Evolutionary conservation across 1,140 invertebrate species (phyloP).

Genomic region (Euschistus heros): DNA sequence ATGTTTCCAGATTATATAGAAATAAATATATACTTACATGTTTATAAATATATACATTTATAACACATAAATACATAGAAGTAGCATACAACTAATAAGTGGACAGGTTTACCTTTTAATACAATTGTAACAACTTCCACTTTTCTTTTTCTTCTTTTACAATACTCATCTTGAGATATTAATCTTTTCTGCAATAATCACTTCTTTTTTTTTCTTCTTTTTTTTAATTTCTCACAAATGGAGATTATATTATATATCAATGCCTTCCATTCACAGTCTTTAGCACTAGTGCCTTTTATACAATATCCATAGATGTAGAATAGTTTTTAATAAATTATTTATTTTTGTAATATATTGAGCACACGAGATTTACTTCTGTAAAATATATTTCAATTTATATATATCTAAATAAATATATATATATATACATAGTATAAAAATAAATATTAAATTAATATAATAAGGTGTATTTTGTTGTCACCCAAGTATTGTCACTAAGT

Average conservation of each 20-base stretch:
- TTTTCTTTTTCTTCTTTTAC: not conserved
- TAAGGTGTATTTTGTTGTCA: no score
- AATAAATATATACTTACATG: not conserved
- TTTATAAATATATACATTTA: not conserved
- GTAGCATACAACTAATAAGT: not conserved
- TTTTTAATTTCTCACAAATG: not conserved
- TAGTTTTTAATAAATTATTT: conserved; percentile 22
- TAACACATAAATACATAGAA: not conserved
- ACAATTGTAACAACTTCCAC: not conserved
- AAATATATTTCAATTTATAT: conserved; percentile 14
- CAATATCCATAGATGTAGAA: conserved; percentile 3
- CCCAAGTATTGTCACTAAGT: no score
- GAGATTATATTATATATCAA: conserved; percentile 2
- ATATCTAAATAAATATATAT: not conserved
- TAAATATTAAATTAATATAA: not conserved
- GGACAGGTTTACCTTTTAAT: not conserved
- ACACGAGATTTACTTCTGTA: conserved; percentile 21
- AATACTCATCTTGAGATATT: not conserved
- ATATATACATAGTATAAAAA: not conserved
- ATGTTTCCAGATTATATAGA: no score
- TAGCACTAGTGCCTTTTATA: conserved; percentile 21
- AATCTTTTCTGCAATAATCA: not conserved
- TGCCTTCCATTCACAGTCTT: conserved; percentile 2
- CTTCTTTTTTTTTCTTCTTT: not conserved
- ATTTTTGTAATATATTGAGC: conserved; percentile 24